Evolutionary conservation across 30 jellyfish, hydroid and myxozoan genomes (phyloP), one percentile per base, ranked within the genome.

Genomic region (Turritopsis dohrnii): DNA sequence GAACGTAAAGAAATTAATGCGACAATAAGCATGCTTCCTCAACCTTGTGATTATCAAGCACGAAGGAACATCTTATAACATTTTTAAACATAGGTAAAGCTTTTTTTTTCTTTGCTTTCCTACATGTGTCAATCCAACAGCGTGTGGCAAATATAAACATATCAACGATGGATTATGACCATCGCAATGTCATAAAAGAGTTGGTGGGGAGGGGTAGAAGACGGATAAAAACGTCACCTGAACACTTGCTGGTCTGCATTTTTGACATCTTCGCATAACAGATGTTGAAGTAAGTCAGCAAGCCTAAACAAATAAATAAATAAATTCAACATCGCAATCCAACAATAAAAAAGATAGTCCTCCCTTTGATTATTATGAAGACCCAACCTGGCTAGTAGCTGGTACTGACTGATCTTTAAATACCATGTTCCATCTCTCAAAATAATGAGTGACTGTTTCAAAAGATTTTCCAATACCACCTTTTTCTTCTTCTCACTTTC

Each of bases 321-420:
- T 19, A 0, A 75, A 1, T 18, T 28, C 28, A 77, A 30, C 13
- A 9, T n/a, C n/a, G n/a, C n/a, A n/a, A n/a, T n/a, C n/a, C n/a
- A n/a, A n/a, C n/a, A n/a, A n/a, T n/a, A n/a, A 7, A 23, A 19
- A 69, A 69, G 19, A 27, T 23, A 69, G 19, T 7, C 77, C 23
- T 0, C 77, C 28, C n/a, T n/a, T n/a, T 41, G 60, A 13, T 41
- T 17, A 69, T 16, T 69, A 69, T 18, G 19, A 66, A 69, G 0
- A 69, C 9, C 83, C 41, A 13, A 74, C 83, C 65, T 74, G 24
- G 83, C 17, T 19, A 23, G 83, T n/a, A 74, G 71, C 41, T 74
- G 83, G 23, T 23, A 74, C 17, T 41, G 18, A 26, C 54, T 21
- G 26, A 74, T 23, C 65, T 74, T 74, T 0, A 23, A 16, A 74